phyloP scores from a whole-genome alignment of 2,797 vertebrate genomes.

The Nyctalus aviator region DNA sequence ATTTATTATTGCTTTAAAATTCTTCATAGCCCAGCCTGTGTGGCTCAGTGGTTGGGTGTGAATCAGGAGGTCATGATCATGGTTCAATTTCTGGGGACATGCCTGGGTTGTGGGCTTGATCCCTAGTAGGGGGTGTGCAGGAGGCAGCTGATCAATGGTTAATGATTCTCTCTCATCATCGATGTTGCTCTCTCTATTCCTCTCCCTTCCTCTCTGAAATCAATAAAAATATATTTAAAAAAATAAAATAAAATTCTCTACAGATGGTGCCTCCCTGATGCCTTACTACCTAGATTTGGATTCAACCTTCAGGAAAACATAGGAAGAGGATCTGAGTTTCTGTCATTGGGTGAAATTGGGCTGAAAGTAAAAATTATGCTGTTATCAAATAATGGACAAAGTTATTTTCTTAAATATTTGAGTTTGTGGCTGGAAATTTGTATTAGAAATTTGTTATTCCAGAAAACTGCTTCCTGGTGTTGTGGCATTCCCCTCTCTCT shows the following conservation, averaged over 20 bases:
- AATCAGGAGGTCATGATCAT: no score
- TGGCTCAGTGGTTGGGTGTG: no score
- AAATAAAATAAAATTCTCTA: not conserved
- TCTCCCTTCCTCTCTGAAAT: no score
- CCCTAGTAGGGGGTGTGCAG: no score
- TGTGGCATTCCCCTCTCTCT: not conserved
- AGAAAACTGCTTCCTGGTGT: not conserved
- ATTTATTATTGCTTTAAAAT: not conserved
- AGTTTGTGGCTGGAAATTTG: not conserved
- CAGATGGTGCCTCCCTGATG: not conserved
- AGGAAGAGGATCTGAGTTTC: not conserved
- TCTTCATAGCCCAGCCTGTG: not conserved
- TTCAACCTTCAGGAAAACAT: not conserved
- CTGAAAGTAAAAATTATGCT: not conserved
- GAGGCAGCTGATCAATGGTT: no score
- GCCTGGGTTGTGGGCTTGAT: no score
- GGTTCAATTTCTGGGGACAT: no score
- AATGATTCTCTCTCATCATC: no score
- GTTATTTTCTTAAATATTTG: slow-evolving; percentile 8
- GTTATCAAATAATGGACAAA: not conserved
- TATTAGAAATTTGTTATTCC: not conserved
- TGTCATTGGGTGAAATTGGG: not conserved
- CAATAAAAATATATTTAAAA: not conserved
- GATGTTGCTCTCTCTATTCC: no score
- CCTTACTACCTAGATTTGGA: not conserved